Conservation (phyloP, 2,797 vertebrate genomes). For the Mormyrus proboscirostris region DNA sequence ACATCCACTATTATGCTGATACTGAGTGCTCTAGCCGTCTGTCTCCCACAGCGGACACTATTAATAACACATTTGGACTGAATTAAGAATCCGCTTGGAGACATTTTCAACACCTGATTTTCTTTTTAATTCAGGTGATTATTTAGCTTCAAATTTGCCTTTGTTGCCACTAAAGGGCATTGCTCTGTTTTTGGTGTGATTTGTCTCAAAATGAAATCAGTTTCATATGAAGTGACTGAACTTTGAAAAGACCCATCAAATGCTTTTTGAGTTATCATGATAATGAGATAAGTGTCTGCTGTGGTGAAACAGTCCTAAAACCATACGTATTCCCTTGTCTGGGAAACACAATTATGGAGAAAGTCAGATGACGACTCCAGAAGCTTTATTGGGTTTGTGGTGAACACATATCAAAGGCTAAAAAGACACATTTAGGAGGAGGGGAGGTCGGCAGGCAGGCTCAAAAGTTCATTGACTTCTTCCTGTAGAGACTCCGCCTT, state of each 20-base stretch:
- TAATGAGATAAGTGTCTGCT: background rate
- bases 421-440: conserved; percentile 13
- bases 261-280: background rate
- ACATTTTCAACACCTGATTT: background rate
- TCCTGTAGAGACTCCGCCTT: conserved; percentile 85
- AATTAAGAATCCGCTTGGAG: background rate
- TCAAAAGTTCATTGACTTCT: conserved; percentile 80
- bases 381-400: conserved; percentile 7
- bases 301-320: background rate
- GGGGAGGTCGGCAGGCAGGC: conserved; percentile 66
- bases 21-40: background rate
- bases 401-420: background rate
- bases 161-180: background rate
- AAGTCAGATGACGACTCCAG: background rate
- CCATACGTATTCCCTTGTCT: background rate
- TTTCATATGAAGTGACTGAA: background rate
- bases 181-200: background rate
- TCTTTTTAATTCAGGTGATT: background rate
- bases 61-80: background rate
- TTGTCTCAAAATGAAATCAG: background rate
- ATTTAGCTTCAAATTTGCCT: background rate
- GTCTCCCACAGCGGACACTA: background rate
- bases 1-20: background rate
- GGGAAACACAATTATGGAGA: background rate
- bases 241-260: background rate